phyloP scores from a whole-genome alignment of 2,797 vertebrate genomes.

The Pangasius mekongensis region DNA sequence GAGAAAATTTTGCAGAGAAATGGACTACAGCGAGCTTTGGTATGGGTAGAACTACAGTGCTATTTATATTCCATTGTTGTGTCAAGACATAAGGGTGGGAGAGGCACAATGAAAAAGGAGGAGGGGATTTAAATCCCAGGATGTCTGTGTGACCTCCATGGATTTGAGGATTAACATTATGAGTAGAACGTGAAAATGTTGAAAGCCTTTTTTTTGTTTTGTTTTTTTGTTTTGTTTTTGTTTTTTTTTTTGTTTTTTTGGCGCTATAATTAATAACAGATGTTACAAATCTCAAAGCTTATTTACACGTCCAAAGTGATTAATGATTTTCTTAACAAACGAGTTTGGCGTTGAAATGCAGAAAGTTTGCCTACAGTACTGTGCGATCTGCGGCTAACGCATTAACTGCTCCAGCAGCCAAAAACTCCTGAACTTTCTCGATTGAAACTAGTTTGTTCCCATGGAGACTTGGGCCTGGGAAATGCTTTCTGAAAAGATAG shows the following conservation, averaged over 20 bases:
- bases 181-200: conserved; percentile 17
- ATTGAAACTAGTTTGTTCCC: conserved; percentile 46
- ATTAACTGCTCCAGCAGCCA: conserved; percentile 6
- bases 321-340: conserved; percentile 39
- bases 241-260: conserved; percentile 41
- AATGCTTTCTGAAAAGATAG: conserved; percentile 24
- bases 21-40: background rate
- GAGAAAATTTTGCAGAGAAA: background rate
- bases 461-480: conserved; percentile 23
- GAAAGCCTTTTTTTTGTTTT: background rate
- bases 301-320: conserved; percentile 53
- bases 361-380: background rate
- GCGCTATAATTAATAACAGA: conserved; percentile 59
- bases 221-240: background rate
- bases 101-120: conserved; percentile 4
- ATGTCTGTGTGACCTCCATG: conserved; percentile 36
- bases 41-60: background rate
- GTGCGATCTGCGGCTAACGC: background rate
- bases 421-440: conserved; percentile 11
- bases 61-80: conserved; percentile 24
- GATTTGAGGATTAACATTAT: conserved; percentile 44
- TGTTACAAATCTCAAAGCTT: conserved; percentile 56
- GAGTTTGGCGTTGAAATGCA: conserved; percentile 20
- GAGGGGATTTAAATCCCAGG: conserved; percentile 39
- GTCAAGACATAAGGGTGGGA: conserved; percentile 4